phyloP scores from a whole-genome alignment of 2,113 vertebrate species.

The Anhinga rufa region DNA sequence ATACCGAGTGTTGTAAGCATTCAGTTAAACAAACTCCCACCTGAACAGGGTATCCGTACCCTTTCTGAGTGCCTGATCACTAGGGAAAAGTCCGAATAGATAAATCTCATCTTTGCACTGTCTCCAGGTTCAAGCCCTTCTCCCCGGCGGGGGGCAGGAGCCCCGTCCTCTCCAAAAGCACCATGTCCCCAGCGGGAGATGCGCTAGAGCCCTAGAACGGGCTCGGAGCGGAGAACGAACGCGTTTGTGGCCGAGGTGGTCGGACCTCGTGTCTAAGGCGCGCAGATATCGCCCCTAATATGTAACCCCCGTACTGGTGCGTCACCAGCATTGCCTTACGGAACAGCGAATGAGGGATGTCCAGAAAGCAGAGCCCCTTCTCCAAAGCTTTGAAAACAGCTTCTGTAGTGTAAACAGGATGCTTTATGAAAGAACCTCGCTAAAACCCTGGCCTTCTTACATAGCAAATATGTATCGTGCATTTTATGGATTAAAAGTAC shows the following conservation, averaged over 20 bases:
- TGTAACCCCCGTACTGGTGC: fast-evolving
- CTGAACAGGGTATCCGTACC: not conserved
- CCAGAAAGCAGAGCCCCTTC: not conserved
- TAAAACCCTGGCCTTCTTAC: not conserved
- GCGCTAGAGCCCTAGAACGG: fast-evolving
- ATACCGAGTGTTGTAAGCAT: fast-evolving
- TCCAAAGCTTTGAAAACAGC: not conserved
- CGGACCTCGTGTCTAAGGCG: not conserved
- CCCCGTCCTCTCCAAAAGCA: not conserved
- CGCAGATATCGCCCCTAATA: fast-evolving
- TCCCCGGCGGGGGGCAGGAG: fast-evolving
- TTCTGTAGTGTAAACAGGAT: not conserved
- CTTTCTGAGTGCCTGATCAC: not conserved
- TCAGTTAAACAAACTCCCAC: not conserved
- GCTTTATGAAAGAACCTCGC: not conserved
- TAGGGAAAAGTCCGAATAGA: not conserved
- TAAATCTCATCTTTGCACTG: fast-evolving
- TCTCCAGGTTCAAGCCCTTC: no score
- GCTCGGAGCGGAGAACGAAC: not conserved
- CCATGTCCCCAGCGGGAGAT: not conserved
- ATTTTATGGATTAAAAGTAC: not conserved
- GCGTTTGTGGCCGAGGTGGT: not conserved
- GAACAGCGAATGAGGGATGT: fast-evolving
- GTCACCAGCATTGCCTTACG: fast-evolving
- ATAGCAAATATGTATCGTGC: not conserved